Base-by-base conservation (phyloP, 2,888 invertebrate species). In the Agrilus biguttatus region DNA sequence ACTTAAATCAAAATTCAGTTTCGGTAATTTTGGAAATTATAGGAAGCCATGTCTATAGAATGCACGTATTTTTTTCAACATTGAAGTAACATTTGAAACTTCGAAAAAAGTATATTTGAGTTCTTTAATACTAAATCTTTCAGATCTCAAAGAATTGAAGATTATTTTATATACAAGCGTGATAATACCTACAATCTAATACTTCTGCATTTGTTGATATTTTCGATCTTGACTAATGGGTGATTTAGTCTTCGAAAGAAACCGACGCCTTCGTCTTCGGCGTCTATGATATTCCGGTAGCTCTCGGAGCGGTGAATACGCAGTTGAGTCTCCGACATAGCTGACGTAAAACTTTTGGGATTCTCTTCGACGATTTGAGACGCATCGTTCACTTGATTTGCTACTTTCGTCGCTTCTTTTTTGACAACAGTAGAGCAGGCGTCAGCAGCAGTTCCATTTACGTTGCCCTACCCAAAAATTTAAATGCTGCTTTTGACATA, bases 231-330 rank as follows among this genome's bases (percentile, higher is more conserved):
- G 57, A 60, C 56, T 53, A 63, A 64, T 49, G 58, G 61, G 51
- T 57, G 59, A 52, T 59, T 59, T 48, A 62, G 63, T 49, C 55
- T 58, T 57, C 55, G 59, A 60, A 65, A 65, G 53, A 65, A 63
- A 44, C 60, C 53, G 48, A 58, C 52, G 51, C 51, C 52, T 49
- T 55, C 58, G 51, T 56, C 56, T 46, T 55, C 57, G 45, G 58
- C 62, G 49, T 66, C 65, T 47, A 66, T 60, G 51, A 66, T 66
- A 53, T 58, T 62, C 38, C 65, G 59, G 53, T 67, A 66, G 48
- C 66, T 66, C 55, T 64, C 73, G 65, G 68, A 72, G 59, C 69
- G 71, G 60, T 58, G 73, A 65, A 67, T 73, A 65, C 65, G 70
- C 65, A 60, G 68, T 39, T 28, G 28, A 28, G 28, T 66, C 35